Evolutionary conservation across 2,888 invertebrate species (phyloP).

Genomic region (Calliopum simillimum): DNA sequence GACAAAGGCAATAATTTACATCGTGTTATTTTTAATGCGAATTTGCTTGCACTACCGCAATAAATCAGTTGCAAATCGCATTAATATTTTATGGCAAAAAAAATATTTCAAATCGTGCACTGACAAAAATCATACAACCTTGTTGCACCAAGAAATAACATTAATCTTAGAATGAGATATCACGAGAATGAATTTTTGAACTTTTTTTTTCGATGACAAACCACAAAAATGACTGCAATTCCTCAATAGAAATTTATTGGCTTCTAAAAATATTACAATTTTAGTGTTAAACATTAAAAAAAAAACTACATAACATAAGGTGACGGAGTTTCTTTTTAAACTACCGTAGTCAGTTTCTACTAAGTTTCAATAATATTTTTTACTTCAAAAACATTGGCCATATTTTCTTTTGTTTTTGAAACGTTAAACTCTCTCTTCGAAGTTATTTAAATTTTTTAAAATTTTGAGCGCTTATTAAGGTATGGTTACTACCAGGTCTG

Average conservation of each 20-base stretch:
- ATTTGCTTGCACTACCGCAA: background rate
- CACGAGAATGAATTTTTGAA: constrained; percentile 5
- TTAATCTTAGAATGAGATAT: constrained; percentile 1
- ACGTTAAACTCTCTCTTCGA: too few relatives aligned
- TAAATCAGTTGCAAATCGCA: constrained; percentile 23
- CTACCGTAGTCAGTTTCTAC: too few relatives aligned
- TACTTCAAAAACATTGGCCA: too few relatives aligned
- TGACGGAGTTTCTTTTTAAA: too few relatives aligned
- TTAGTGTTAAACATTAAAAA: background rate
- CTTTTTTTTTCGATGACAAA: constrained; percentile 1
- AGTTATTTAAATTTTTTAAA: too few relatives aligned
- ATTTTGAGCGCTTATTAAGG: too few relatives aligned
- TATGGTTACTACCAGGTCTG: too few relatives aligned
- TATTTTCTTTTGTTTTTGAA: too few relatives aligned
- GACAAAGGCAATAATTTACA: constrained; percentile 20
- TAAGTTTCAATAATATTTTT: too few relatives aligned
- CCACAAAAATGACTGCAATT: background rate
- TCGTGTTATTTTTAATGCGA: background rate
- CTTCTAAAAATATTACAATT: background rate
- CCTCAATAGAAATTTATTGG: constrained; percentile 6
- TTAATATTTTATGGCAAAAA: constrained; percentile 1
- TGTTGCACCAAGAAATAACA: background rate
- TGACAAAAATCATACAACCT: background rate
- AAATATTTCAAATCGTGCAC: constrained; percentile 5
- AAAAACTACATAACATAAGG: background rate